Evolutionary conservation across 2,797 vertebrate species (phyloP).

Genomic region (Phalanger gymnotis): DNA sequence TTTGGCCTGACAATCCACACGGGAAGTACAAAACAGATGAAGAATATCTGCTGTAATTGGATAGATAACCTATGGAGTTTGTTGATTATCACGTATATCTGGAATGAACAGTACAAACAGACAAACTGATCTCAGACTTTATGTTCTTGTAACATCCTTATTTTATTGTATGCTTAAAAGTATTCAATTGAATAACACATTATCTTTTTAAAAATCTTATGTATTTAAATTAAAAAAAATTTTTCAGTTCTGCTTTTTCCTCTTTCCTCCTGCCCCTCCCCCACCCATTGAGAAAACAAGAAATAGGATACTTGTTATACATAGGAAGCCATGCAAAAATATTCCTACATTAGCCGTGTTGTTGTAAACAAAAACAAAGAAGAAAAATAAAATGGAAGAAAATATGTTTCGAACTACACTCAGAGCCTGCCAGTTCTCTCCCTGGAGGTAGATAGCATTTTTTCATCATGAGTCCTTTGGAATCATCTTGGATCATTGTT

Average conservation of each 20-base stretch:
- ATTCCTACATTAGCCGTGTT: neutral
- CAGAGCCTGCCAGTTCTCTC: neutral
- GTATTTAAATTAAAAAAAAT: no score
- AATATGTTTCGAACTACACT: neutral
- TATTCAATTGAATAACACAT: neutral
- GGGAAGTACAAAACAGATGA: no score
- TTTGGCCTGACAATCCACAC: no score
- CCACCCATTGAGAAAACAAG: neutral
- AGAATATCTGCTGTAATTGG: no score
- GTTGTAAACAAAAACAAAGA: no score
- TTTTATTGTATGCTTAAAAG: neutral
- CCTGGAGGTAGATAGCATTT: neutral
- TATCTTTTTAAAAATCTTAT: neutral
- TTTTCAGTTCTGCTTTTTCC: neutral
- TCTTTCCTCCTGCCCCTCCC: neutral
- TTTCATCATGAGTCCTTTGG: neutral
- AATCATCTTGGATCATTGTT: neutral
- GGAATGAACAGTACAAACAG: neutral
- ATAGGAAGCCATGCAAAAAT: neutral
- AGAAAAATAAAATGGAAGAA: neutral
- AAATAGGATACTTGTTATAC: no score
- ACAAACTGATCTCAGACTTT: neutral
- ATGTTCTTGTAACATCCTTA: neutral
- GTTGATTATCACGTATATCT: no score
- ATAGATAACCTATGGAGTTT: no score